A percentile compares a stretch with the other conserved stretches of the same genome.
Evolutionary conservation across 2,888 invertebrate species (phyloP).

Genomic region (Agelastica alni): DNA sequence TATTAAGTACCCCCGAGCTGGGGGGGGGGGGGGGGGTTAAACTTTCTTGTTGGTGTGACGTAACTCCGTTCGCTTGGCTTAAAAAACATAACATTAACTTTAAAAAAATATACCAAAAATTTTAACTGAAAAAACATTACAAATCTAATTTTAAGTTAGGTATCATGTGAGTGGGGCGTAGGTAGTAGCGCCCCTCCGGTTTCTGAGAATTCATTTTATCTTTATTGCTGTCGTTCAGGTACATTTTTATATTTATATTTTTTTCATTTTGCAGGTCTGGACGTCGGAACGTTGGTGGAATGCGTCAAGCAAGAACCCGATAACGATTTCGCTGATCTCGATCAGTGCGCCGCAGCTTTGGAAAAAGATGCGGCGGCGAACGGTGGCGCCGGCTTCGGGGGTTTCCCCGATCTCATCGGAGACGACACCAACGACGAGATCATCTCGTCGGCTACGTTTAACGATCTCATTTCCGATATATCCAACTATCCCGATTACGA

Average conservation of each 20-base stretch:
- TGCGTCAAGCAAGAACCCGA: slow-evolving; percentile 69
- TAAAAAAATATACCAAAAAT: too few relatives aligned
- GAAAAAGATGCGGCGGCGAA: slow-evolving; percentile 80
- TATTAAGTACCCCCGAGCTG: too few relatives aligned
- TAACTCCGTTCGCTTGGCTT: too few relatives aligned
- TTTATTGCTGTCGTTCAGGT: too few relatives aligned
- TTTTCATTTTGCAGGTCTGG: slow-evolving; percentile 48
- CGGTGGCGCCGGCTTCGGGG: slow-evolving; percentile 74
- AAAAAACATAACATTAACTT: too few relatives aligned
- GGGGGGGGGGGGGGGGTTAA: too few relatives aligned
- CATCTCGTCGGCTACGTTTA: slow-evolving; percentile 75
- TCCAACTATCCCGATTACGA: slow-evolving; percentile 69
- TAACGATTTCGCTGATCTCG: slow-evolving; percentile 84
- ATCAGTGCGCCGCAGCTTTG: slow-evolving; percentile 81
- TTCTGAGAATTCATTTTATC: too few relatives aligned
- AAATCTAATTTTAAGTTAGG: too few relatives aligned
- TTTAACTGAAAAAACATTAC: too few relatives aligned
- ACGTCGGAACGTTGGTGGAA: slow-evolving; percentile 72
- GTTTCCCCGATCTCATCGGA: slow-evolving; percentile 80
- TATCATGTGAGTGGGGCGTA: too few relatives aligned
- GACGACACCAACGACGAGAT: slow-evolving; percentile 83
- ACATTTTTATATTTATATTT: background rate
- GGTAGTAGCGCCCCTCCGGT: too few relatives aligned
- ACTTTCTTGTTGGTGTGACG: too few relatives aligned
- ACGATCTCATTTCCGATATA: slow-evolving; percentile 86